phyloP scores from a whole-genome alignment of 2,797 vertebrate species.

The Poecilia picta region DNA sequence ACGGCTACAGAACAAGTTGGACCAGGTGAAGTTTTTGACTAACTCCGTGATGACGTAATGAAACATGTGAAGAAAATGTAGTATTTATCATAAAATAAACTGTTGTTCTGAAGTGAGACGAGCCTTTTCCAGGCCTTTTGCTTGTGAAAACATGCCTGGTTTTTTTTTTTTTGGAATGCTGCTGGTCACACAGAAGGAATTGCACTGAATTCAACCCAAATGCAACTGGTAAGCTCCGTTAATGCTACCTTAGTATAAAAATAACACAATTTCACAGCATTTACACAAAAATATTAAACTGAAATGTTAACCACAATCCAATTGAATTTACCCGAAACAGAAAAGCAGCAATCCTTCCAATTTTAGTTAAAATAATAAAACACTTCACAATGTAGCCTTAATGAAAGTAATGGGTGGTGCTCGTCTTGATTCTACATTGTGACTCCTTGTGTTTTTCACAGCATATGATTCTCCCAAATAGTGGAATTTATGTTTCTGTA shows the following conservation, averaged over 20 bases:
- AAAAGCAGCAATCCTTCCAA: not conserved
- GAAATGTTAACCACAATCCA: not conserved
- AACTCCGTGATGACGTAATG: not conserved
- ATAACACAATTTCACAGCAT: not conserved
- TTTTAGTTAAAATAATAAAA: not conserved
- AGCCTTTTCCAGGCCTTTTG: not conserved
- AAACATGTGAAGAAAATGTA: not conserved
- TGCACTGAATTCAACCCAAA: not conserved
- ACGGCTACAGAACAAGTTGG: not conserved
- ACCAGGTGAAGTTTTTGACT: not conserved
- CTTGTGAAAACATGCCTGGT: not conserved
- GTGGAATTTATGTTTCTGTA: not conserved
- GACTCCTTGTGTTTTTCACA: not conserved
- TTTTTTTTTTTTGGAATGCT: not conserved
- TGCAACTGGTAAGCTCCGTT: not conserved
- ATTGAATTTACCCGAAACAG: not conserved
- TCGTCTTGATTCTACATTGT: not conserved
- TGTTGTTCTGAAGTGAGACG: not conserved
- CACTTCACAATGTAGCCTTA: not conserved
- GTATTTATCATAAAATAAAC: not conserved
- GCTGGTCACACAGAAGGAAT: not conserved
- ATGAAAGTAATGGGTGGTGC: not conserved
- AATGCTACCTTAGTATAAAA: not conserved
- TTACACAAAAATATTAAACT: not conserved
- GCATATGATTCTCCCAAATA: not conserved